A percentile compares a stretch with the other conserved stretches of the same genome.
Conservation (phyloP, 2,888 invertebrate species). For the Pocota personata region DNA sequence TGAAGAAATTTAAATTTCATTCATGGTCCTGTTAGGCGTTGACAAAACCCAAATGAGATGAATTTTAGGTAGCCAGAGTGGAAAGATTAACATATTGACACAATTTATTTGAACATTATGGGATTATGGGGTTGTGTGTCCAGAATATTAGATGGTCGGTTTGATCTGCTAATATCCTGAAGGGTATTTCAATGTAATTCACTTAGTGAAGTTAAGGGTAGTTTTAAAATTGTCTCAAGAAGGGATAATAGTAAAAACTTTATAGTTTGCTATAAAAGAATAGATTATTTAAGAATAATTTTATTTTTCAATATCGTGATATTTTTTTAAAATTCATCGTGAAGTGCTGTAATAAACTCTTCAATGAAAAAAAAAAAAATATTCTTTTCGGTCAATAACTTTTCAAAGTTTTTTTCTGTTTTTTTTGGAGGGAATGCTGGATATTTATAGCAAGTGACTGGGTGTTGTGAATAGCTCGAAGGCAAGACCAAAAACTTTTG, state of each 20-base stretch:
- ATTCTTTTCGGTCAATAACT: not conserved
- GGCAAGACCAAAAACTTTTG: not conserved
- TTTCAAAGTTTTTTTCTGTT: not conserved
- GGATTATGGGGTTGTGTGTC: not conserved
- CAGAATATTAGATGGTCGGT: not conserved
- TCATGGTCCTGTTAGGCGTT: conserved; percentile 17
- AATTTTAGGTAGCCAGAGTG: not conserved
- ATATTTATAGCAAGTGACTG: not conserved
- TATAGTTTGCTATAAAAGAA: not conserved
- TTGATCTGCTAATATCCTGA: not conserved
- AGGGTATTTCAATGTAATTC: not conserved
- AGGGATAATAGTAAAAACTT: not conserved
- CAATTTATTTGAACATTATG: not conserved
- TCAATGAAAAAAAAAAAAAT: not conserved
- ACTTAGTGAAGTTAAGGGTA: too few species aligned
- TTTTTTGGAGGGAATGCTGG: not conserved
- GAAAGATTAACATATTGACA: conserved; percentile 8
- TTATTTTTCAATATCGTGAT: not conserved
- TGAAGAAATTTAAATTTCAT: conserved; percentile 14
- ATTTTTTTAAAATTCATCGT: not conserved
- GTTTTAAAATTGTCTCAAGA: not conserved
- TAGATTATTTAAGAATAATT: not conserved
- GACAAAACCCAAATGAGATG: conserved; percentile 30
- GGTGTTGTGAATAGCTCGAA: not conserved
- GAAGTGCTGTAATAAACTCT: not conserved